Conservation (phyloP, 2,113 vertebrate genomes). For the Potamarius usumacintae region DNA sequence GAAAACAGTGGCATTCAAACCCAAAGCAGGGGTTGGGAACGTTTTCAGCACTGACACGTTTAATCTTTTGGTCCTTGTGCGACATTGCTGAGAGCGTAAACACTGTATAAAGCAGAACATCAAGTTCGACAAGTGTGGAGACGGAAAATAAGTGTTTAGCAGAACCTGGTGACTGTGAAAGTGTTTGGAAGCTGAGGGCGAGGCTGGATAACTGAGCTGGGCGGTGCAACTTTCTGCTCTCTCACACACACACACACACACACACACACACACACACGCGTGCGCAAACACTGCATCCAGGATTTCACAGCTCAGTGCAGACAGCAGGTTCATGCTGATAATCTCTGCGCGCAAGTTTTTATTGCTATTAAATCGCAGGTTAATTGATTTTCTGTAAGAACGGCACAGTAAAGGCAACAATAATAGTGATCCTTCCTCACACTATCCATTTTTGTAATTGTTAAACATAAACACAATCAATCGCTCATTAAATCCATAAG, state of each 20-base stretch:
- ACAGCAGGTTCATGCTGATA: neutral
- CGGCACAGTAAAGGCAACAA: neutral
- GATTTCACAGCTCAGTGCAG: neutral
- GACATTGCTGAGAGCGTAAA: neutral
- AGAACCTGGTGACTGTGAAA: neutral
- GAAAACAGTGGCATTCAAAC: neutral
- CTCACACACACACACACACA: neutral
- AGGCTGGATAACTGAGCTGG: slow-evolving; percentile 1
- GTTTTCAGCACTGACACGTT: neutral
- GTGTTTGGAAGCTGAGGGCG: neutral
- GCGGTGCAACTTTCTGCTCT: neutral
- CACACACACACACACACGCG: neutral
- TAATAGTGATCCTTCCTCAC: neutral
- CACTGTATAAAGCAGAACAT: neutral
- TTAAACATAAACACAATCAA: neutral
- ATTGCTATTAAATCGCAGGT: neutral
- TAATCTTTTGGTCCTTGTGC: neutral
- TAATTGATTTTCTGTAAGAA: neutral
- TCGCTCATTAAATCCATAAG: neutral
- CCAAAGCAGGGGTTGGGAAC: neutral
- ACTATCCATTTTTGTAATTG: neutral
- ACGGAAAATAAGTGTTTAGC: neutral
- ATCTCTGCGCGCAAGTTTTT: neutral
- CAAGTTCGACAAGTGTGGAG: neutral
- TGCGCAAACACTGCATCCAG: neutral